Percentiles rank a stretch among this genome's conserved stretches.
Evolutionary conservation across 2,797 vertebrate genomes (phyloP).

Genomic region (Steatocranus sp.): DNA sequence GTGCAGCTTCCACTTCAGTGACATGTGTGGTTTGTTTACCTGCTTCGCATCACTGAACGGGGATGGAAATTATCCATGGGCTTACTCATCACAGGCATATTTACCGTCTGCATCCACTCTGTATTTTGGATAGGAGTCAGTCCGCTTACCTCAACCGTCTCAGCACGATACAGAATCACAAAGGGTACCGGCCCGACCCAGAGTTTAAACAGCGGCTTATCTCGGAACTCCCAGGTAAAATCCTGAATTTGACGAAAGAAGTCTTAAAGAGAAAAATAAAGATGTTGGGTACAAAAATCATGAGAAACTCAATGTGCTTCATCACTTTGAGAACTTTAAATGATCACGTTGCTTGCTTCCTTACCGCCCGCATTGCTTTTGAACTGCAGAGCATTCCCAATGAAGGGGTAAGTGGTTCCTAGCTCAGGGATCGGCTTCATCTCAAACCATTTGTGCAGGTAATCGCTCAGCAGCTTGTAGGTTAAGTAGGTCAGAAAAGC

Average conservation of each 20-base stretch:
- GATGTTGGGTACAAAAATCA: neutral
- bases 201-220: slow-evolving; percentile 77
- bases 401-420: slow-evolving; percentile 51
- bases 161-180: slow-evolving; percentile 77
- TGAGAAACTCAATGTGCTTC: neutral
- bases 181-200: slow-evolving; percentile 87
- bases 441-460: slow-evolving; percentile 64
- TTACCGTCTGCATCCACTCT: neutral
- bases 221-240: slow-evolving; percentile 29
- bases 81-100: neutral
- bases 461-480: slow-evolving; percentile 57
- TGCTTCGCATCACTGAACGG: neutral
- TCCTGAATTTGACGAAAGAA: slow-evolving; percentile 84
- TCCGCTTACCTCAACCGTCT: slow-evolving; percentile 82
- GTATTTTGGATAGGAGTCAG: neutral
- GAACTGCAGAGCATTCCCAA: slow-evolving; percentile 71
- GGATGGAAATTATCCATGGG: neutral
- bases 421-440: slow-evolving; percentile 68
- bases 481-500: slow-evolving; percentile 55
- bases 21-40: neutral
- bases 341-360: neutral
- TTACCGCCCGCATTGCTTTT: slow-evolving; percentile 70
- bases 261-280: slow-evolving; percentile 58
- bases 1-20: neutral
- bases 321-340: neutral